Evolutionary conservation across 1,140 invertebrate species (phyloP).

Genomic region (Agrypnia vestita): DNA sequence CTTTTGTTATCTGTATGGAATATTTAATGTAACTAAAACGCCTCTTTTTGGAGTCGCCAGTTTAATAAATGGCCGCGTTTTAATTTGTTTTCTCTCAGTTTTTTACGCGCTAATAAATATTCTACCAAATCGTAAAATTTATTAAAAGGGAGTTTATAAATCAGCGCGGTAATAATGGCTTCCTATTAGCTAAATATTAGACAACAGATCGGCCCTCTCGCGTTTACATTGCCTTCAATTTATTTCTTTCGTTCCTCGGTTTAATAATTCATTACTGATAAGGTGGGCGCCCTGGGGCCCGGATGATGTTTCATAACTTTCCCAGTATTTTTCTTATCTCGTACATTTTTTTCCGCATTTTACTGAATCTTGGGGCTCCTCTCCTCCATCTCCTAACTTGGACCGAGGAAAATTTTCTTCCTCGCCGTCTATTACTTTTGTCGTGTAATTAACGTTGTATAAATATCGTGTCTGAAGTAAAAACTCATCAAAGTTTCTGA

Average conservation of each 20-base stretch:
- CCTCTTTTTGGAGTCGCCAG: too few species aligned
- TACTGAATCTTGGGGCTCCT: not conserved
- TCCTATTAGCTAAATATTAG: too few species aligned
- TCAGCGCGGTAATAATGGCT: too few species aligned
- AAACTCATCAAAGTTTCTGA: conserved; percentile 24
- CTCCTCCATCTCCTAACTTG: not conserved
- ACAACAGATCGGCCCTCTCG: not conserved
- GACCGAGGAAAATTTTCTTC: not conserved
- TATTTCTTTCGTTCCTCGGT: conserved; percentile 4
- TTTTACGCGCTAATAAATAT: too few species aligned
- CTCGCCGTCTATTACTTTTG: not conserved
- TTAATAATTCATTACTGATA: conserved; percentile 31
- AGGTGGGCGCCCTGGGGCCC: conserved; percentile 1
- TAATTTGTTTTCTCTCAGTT: too few species aligned
- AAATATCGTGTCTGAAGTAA: conserved; percentile 1
- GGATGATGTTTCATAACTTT: conserved; percentile 21
- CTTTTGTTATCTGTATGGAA: too few species aligned
- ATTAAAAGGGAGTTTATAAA: too few species aligned
- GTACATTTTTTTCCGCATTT: conserved; percentile 15
- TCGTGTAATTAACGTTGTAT: conserved; percentile 2
- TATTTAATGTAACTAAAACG: too few species aligned
- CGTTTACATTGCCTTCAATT: conserved; percentile 1
- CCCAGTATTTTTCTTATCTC: conserved; percentile 1
- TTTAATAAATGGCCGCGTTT: too few species aligned
- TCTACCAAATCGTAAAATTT: too few species aligned